phyloP scores from a whole-genome alignment of 1,140 invertebrate species.

The Matsumurasca onukii region DNA sequence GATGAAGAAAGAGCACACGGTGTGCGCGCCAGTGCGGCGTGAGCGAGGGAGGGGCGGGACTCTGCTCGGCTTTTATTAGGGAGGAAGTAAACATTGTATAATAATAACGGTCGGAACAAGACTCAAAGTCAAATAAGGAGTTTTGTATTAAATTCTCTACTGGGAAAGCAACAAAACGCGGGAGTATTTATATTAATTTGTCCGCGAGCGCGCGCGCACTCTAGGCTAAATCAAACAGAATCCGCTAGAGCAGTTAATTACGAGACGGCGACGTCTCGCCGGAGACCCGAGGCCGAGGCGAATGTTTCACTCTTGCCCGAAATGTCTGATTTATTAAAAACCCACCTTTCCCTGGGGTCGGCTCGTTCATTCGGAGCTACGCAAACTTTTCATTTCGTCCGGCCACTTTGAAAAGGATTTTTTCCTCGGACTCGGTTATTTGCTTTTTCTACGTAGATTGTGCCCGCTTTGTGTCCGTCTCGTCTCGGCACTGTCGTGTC shows the following conservation, averaged over 20 bases:
- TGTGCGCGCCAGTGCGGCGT: background rate
- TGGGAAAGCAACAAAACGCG: constrained; percentile 37
- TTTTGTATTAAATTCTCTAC: constrained; percentile 43
- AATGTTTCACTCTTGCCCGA: constrained; percentile 20
- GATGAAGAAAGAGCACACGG: no score
- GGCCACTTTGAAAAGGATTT: constrained; percentile 29
- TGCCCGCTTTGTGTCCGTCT: constrained; percentile 14
- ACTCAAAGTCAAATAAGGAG: constrained; percentile 45
- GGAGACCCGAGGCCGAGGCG: constrained; percentile 15
- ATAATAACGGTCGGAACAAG: constrained; percentile 34
- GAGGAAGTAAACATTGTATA: constrained; percentile 36
- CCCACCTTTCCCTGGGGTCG: constrained; percentile 29
- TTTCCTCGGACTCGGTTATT: constrained; percentile 27
- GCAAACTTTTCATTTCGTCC: constrained; percentile 30
- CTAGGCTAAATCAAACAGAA: constrained; percentile 44
- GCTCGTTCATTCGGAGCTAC: constrained; percentile 18
- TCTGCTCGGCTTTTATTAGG: constrained; percentile 29
- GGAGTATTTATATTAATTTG: constrained; percentile 44
- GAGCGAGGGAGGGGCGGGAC: constrained; percentile 10
- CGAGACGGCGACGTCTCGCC: constrained; percentile 23
- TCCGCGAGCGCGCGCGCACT: constrained; percentile 41
- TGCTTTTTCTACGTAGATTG: constrained; percentile 19
- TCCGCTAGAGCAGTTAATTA: constrained; percentile 45
- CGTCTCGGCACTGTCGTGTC: background rate
- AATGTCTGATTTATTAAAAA: constrained; percentile 40